phyloP scores from a whole-genome alignment of 2,888 invertebrate species.

The Petrolisthes manimaculis region DNA sequence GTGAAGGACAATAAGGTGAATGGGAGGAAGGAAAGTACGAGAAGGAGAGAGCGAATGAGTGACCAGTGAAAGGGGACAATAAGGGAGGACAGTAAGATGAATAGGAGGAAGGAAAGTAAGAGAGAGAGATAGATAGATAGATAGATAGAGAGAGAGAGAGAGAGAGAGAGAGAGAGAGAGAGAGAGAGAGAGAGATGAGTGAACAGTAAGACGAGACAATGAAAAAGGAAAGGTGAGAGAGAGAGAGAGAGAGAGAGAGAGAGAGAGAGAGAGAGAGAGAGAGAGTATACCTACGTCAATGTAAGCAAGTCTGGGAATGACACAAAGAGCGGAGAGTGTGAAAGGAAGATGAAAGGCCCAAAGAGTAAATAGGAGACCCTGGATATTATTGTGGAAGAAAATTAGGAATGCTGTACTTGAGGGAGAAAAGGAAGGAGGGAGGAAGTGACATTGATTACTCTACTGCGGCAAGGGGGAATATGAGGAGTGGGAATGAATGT shows the following conservation, averaged over 20 bases:
- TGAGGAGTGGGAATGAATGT: not conserved
- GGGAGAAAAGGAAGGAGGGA: not conserved
- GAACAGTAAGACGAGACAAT: too few species aligned
- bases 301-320: too few species aligned
- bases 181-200: not conserved
- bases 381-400: not conserved
- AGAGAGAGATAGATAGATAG: too few species aligned
- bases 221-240: too few species aligned
- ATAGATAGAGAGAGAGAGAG: too few species aligned
- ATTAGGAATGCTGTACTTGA: not conserved
- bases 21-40: not conserved
- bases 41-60: not conserved
- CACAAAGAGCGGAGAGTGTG: too few species aligned
- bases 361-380: too few species aligned
- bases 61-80: not conserved
- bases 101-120: not conserved
- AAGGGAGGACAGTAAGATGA: not conserved
- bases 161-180: constrained; percentile 2
- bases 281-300: too few species aligned
- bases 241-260: constrained; percentile 6
- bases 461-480: not conserved
- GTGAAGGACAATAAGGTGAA: not conserved
- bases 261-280: not conserved
- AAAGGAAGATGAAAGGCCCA: too few species aligned
- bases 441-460: not conserved